Conservation (phyloP, 2,797 vertebrate genomes). For the Macropus fuliginosus region DNA sequence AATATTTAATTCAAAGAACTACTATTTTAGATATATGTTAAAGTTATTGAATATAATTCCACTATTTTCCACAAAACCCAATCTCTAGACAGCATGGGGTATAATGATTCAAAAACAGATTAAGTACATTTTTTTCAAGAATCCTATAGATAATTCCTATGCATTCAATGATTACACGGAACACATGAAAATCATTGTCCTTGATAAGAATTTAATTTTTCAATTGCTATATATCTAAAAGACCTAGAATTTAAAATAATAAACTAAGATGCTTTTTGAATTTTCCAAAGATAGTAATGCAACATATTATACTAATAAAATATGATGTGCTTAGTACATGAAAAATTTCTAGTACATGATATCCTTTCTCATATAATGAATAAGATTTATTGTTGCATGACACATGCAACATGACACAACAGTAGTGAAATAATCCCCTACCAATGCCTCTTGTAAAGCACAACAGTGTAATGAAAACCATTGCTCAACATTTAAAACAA, state of each 20-base stretch:
- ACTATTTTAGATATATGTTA: conserved; percentile 21
- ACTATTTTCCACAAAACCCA: neutral
- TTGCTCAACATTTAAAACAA: conserved; percentile 26
- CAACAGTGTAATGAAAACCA: neutral
- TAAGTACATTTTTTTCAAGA: neutral
- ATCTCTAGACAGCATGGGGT: neutral
- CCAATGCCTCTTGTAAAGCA: neutral
- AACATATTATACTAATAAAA: neutral
- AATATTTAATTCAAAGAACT: neutral
- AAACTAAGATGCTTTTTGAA: neutral
- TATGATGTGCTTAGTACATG: neutral
- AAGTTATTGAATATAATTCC: neutral
- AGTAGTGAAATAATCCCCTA: conserved; percentile 16
- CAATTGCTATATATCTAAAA: neutral
- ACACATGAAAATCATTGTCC: neutral
- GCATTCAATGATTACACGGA: neutral
- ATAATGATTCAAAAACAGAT: neutral
- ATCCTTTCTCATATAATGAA: conserved; percentile 1
- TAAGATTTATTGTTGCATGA: neutral
- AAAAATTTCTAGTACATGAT: neutral
- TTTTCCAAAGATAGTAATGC: neutral
- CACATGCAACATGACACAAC: neutral
- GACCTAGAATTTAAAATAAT: conserved; percentile 8
- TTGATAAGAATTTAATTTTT: neutral
- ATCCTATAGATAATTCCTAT: neutral